Conservation (phyloP, 2,888 invertebrate genomes). For the Latheticus oryzae region DNA sequence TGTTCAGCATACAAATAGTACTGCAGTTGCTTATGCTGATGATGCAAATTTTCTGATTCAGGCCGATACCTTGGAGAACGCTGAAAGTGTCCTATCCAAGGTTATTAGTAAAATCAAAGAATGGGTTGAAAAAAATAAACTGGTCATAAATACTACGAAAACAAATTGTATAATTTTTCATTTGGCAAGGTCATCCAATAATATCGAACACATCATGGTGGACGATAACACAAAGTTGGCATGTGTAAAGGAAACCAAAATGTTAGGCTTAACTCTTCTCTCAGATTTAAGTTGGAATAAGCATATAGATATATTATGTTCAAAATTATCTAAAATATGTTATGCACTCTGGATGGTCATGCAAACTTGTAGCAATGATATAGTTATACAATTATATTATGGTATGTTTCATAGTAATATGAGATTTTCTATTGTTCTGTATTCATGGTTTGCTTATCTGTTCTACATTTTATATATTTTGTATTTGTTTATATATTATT, state of each 20-base stretch:
- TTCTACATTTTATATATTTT: not conserved
- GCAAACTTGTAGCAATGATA: slow-evolving; percentile 5
- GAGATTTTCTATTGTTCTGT: not conserved
- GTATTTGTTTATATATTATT: slow-evolving; percentile 4
- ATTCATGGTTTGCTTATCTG: not conserved
- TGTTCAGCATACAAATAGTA: slow-evolving; percentile 1
- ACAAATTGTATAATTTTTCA: slow-evolving; percentile 2
- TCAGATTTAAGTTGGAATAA: slow-evolving; percentile 3
- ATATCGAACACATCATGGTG: not conserved
- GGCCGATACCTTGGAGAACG: not conserved
- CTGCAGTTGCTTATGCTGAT: slow-evolving; percentile 1
- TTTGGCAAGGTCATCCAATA: slow-evolving; percentile 1
- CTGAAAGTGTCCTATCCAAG: not conserved
- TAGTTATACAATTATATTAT: not conserved
- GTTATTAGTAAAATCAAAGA: not conserved
- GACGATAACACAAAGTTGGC: slow-evolving; percentile 1
- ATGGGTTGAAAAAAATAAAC: slow-evolving; percentile 7
- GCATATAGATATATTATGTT: not conserved
- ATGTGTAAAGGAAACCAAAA: slow-evolving; percentile 2
- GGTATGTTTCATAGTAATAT: slow-evolving; percentile 5
- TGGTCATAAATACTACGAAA: not conserved
- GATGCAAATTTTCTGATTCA: slow-evolving; percentile 6
- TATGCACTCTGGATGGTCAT: not conserved
- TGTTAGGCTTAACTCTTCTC: slow-evolving; percentile 4
- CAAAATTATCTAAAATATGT: slow-evolving; percentile 1